Evolutionary conservation across 2,888 invertebrate genomes (phyloP).

Genomic region (Neria commutata): DNA sequence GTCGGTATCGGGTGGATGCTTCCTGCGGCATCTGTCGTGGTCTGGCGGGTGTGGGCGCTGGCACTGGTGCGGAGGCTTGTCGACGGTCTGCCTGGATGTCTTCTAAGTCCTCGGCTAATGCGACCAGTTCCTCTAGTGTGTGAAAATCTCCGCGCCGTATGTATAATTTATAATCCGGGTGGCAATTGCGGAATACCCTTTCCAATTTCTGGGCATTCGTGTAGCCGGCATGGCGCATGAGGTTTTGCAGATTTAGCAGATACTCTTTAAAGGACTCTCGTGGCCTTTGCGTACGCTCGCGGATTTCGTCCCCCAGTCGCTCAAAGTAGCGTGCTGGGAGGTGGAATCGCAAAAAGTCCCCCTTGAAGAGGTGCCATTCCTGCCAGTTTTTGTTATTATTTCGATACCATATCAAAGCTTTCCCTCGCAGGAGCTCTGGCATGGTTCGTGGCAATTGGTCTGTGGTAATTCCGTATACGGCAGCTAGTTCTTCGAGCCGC

Average conservation of each 20-base stretch:
- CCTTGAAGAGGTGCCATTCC: neutral
- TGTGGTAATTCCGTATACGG: neutral
- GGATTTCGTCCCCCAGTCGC: conserved; percentile 7
- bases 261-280: conserved; percentile 1
- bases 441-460: neutral
- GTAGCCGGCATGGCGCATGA: no score
- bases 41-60: no score
- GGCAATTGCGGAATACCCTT: no score
- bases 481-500: conserved; percentile 8
- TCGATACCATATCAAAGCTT: conserved; percentile 6
- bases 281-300: neutral
- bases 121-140: no score
- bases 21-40: no score
- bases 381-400: conserved; percentile 5
- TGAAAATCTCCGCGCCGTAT: no score
- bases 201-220: no score
- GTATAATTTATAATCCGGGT: no score
- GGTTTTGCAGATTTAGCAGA: neutral
- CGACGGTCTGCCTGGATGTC: no score
- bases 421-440: conserved; percentile 1
- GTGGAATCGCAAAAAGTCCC: conserved; percentile 5
- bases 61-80: no score
- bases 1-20: no score
- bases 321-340: conserved; percentile 9
- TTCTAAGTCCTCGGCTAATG: no score